Evolutionary conservation across 2,797 vertebrate species (phyloP).

Genomic region (Atherinosoma microstoma): DNA sequence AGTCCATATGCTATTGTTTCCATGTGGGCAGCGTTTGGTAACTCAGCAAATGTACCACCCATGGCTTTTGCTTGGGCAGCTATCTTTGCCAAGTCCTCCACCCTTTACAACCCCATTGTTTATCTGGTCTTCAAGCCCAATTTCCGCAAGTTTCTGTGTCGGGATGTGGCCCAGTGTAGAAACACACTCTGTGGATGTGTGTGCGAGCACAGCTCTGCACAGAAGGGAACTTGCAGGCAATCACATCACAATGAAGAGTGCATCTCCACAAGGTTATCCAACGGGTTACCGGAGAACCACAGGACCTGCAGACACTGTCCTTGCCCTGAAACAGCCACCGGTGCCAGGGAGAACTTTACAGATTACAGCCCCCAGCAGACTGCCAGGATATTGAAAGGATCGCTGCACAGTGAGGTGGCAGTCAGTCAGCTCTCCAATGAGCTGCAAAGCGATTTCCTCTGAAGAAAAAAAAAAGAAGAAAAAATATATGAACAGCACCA

Average conservation of each 20-base stretch:
- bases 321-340: constrained; percentile 27
- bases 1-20: constrained; percentile 87
- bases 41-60: constrained; percentile 75
- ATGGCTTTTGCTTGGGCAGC: constrained; percentile 87
- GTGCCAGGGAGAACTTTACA: constrained; percentile 40
- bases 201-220: constrained; percentile 47
- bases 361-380: constrained; percentile 73
- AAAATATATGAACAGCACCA: not conserved
- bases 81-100: constrained; percentile 88
- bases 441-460: constrained; percentile 83
- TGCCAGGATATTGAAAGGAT: constrained; percentile 75
- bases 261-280: constrained; percentile 74
- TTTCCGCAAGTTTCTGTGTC: constrained; percentile 83
- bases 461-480: constrained; percentile 29
- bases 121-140: constrained; percentile 87
- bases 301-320: constrained; percentile 75
- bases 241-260: constrained; percentile 66
- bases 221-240: constrained; percentile 53
- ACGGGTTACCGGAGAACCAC: constrained; percentile 66
- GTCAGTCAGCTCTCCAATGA: constrained; percentile 84
- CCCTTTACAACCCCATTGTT: constrained; percentile 87
- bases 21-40: constrained; percentile 85
- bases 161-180: constrained; percentile 74
- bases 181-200: constrained; percentile 72
- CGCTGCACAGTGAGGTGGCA: constrained; percentile 73